Percentiles rank a stretch among this genome's conserved stretches.
Evolutionary conservation across 2,113 vertebrate genomes (phyloP).

Genomic region (Podarcis muralis): DNA sequence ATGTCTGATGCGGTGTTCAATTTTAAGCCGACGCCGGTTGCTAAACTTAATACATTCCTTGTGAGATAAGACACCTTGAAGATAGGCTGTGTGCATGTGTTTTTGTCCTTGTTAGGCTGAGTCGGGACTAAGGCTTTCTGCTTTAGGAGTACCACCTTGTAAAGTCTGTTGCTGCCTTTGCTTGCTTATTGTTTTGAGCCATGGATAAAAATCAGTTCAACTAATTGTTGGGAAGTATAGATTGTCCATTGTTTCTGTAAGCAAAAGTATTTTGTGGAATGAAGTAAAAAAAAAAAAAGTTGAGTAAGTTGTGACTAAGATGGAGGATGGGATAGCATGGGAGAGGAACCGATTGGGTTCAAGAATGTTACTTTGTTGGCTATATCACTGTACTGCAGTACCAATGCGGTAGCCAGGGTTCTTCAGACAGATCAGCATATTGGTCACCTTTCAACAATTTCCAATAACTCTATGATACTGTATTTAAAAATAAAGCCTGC

Average conservation of each 20-base stretch:
- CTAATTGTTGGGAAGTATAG: not conserved
- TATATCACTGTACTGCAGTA: not conserved
- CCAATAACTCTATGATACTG: slow-evolving; percentile 49
- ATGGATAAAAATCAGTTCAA: not conserved
- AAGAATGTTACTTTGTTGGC: not conserved
- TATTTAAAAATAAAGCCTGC: slow-evolving; percentile 21
- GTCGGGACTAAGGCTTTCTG: not conserved
- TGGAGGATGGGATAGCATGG: not conserved
- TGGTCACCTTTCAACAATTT: slow-evolving; percentile 24
- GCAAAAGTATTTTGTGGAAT: too few species aligned
- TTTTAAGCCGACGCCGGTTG: not conserved
- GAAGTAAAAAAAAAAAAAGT: not conserved
- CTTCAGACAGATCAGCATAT: not conserved
- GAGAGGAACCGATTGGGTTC: not conserved
- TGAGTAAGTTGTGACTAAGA: too few species aligned
- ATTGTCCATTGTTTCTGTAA: not conserved
- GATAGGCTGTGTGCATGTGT: not conserved
- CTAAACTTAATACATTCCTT: not conserved
- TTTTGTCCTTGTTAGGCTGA: not conserved
- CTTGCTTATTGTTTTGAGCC: not conserved
- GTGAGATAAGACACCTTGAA: not conserved
- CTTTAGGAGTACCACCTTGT: not conserved
- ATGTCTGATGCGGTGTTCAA: too few species aligned
- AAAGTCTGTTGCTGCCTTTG: not conserved
- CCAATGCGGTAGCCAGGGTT: not conserved